Base-by-base conservation (phyloP, 2,797 vertebrate species). In the Halcyon badia region DNA sequence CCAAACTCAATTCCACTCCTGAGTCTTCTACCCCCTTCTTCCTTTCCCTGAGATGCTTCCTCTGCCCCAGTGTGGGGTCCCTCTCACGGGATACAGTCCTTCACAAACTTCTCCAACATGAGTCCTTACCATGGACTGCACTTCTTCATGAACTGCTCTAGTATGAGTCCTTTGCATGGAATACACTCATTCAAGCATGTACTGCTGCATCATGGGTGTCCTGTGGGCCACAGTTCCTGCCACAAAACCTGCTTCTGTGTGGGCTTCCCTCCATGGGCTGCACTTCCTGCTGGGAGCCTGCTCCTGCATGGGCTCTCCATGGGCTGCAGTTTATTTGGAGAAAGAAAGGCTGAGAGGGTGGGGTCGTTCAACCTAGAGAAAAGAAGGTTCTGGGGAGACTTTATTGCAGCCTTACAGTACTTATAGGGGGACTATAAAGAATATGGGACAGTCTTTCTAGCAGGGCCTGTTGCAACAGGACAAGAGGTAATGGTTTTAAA, bases 21-120 rank as follows among this genome's bases (percentile, higher is more conserved):
- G 54, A 56, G 7, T n/a, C 54, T 56, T 56, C 31, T 56, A 56
- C 54, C 17, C 54, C 54, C 54, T 56, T 56, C 31, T 56, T 11
- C 19, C 31, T n/a, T 19, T n/a, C 54, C 31, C 54, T 21, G 31
- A n/a, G 30, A 31, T 56, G 54, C 10, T 62, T 82, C 33, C 58
- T 69, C 41, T 41, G 8, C 20, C 78, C 16, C 39, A 20, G 20
- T 1, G 0, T 1, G 16, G 3, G 5, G 2, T 60, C 20, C 49
- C 6, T 42, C 4, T 31, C 54, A 56, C 21, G 31, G 54, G 31
- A n/a, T 49, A 26, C 8, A 49, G 48, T 49, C 48, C 48, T 49
- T 49, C 48, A 49, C 48, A 49, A 49, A 49, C 25, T 49, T 49
- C 48, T 49, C 48, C 14, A 49, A 49, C 25, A 26, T 25, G 48